phyloP scores from a whole-genome alignment of 2,888 invertebrate genomes.

The Athripsodes cinereus region DNA sequence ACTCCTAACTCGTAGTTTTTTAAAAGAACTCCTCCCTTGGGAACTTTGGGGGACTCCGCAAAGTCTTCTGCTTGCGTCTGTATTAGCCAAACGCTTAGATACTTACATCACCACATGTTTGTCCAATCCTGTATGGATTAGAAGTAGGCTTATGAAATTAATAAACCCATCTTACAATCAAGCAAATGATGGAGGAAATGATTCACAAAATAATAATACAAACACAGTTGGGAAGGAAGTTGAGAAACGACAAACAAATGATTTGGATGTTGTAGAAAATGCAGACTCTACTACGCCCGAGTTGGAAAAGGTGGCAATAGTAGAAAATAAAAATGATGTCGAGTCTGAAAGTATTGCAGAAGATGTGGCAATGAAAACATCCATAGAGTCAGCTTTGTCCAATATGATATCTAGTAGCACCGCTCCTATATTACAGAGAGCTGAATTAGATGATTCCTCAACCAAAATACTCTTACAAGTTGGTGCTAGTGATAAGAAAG shows the following conservation, averaged over 20 bases:
- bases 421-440: conserved; percentile 32
- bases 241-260: background rate
- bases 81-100: conserved; percentile 54
- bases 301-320: background rate
- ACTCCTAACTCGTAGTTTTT: conserved; percentile 51
- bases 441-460: conserved; percentile 29
- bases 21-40: conserved; percentile 60
- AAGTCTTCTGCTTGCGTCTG: conserved; percentile 55
- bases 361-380: conserved; percentile 20
- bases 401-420: conserved; percentile 31
- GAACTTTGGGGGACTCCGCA: conserved; percentile 63
- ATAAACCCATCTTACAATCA: conserved; percentile 16
- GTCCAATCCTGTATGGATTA: conserved; percentile 48
- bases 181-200: background rate
- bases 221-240: background rate
- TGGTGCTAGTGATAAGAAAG: background rate
- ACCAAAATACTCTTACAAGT: conserved; percentile 14
- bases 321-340: background rate
- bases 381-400: conserved; percentile 32
- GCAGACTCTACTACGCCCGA: background rate
- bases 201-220: background rate
- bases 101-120: conserved; percentile 44
- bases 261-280: background rate
- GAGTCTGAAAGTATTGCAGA: background rate
- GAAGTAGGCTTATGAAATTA: conserved; percentile 31